Evolutionary conservation across 2,888 invertebrate genomes (phyloP), one percentile per base, ranked within the genome.

Genomic region (Caenorhabditis sp.): DNA sequence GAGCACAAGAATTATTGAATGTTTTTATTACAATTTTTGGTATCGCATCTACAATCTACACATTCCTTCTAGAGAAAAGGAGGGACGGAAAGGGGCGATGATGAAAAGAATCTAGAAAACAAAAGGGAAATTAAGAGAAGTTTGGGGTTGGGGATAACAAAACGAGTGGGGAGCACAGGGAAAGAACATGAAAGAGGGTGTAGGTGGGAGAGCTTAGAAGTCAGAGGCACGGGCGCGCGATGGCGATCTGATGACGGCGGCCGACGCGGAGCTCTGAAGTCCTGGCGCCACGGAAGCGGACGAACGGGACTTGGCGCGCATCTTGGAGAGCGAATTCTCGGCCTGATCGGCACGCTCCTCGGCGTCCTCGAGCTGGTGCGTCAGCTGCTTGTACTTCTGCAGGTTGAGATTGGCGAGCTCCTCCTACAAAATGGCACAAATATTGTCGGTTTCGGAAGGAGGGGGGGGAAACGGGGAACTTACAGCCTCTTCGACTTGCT

Each of bases 351-450:
- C 90, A 26, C 90, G 89, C 83, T 91, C 91, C 85, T 91, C 91
- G 63, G 91, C 90, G 78, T 91, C 91, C 78, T 91, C 91, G 68
- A 91, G 85, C 77, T 91, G 91, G 80, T 89, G 90, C 84, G 91
- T 90, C 27, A 90, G 89, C 86, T 91, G 91, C 82, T 91, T 90
- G 89, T 90, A 91, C 87, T 91, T 91, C 82, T 90, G 90, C 83
- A 91, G 88, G 87, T 91, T 91, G 61, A 90, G 87, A 80, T 90
- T 90, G 76, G 91, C 91, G 61, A 91, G 89, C 80, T 91, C 91
- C 87, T 91, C 87, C 84, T 83, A 79, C 20, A 83, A 83, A 27
- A 17, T 9, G n/a, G n/a, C 3, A 41, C 5, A 27, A 26, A 27
- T 27, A 13, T 35, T n/a, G n/a, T n/a, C n/a, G n/a, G n/a, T n/a